These are phyloP conservation scores for Caenorhabditis sulstoni DNA, from an alignment of 2,888 invertebrate species.

Conservation along the genomic window DNA sequence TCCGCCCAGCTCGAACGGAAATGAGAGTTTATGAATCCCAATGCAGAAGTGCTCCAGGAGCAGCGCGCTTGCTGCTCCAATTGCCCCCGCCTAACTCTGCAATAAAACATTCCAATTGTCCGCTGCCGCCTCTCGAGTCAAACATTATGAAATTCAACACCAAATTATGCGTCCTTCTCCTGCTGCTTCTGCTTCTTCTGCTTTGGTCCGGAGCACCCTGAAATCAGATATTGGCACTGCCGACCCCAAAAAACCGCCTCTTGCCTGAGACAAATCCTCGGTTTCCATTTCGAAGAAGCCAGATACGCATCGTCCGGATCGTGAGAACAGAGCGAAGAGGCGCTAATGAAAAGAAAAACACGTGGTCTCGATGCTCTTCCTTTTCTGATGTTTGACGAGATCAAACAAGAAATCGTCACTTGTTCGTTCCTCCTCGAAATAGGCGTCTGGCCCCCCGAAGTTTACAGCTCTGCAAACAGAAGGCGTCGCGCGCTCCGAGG, in stretches of 20 bases:
- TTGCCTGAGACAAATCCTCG: not conserved
- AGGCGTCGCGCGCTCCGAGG: constrained; percentile 8
- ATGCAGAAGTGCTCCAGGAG: constrained; percentile 33
- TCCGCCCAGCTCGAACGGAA: constrained; percentile 26
- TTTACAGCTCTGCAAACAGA: constrained; percentile 20
- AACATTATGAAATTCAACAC: constrained; percentile 62
- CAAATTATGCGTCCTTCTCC: constrained; percentile 58
- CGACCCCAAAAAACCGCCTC: not conserved
- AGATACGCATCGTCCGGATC: not conserved
- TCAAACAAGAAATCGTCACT: constrained; percentile 39
- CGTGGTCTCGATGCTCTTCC: constrained; percentile 7
- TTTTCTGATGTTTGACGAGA: constrained; percentile 25
- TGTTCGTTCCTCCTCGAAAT: constrained; percentile 24
- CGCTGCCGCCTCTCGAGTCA: constrained; percentile 34
- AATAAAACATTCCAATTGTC: constrained; percentile 58
- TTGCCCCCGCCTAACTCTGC: constrained; percentile 38
- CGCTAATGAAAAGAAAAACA: constrained; percentile 38
- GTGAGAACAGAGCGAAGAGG: not conserved
- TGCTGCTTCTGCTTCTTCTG: constrained; percentile 10
- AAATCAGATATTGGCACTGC: constrained; percentile 56
- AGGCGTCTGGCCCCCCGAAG: not conserved
- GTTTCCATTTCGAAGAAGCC: not conserved
- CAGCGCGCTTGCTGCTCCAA: constrained; percentile 17
- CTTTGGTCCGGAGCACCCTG: constrained; percentile 18
- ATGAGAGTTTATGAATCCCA: constrained; percentile 48